Evolutionary conservation across 2,113 vertebrate genomes (phyloP), one percentile per base, ranked within the genome.

Genomic region (Aspiorhynchus laticeps): DNA sequence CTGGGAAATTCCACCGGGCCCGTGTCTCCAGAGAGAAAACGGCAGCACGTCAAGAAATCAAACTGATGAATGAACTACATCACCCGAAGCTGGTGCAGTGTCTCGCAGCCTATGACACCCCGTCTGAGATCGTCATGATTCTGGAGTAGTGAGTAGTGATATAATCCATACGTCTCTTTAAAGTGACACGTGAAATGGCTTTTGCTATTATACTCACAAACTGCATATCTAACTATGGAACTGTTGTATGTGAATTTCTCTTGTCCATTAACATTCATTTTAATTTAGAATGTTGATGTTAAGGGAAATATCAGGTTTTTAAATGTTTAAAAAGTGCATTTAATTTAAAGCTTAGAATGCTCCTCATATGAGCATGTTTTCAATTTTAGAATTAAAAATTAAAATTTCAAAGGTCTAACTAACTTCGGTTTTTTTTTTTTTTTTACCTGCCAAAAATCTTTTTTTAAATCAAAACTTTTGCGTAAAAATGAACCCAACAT

Each of bases 131-230:
- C 19, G 94, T 95, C 90, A 94, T 98, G 96, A 94, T 98, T 89
- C 94, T 97, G 95, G 96, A 98, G 77, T 97, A 96, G 97, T 98
- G 90, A 96, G 97, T 95, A 51, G 51, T 19, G 17, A 53, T 21
- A 7, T 19, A 53, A 53, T 53, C 51, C 51, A 19, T 1, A 43
- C 4, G 5, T 53, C 17, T 53, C 51, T 21, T 53, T 53, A 53
- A 53, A 53, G 17, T 53, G 17, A 53, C 17, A 0, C 5, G 5
- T 17, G 14, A 51, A 51, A 51, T 51, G 14, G 48, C 14, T 51
- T 17, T 51, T 48, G 3, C 14, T 51, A 17, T 21, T 53, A 19
- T 2, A 19, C 17, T 7, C 48, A 51, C 15, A 17, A 15, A 19
- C 17, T 15, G 19, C 51, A 53, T 5, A 51, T 21, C 14, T 17